Evolutionary conservation across 2,888 invertebrate genomes (phyloP).

Genomic region (Brenthis ino): DNA sequence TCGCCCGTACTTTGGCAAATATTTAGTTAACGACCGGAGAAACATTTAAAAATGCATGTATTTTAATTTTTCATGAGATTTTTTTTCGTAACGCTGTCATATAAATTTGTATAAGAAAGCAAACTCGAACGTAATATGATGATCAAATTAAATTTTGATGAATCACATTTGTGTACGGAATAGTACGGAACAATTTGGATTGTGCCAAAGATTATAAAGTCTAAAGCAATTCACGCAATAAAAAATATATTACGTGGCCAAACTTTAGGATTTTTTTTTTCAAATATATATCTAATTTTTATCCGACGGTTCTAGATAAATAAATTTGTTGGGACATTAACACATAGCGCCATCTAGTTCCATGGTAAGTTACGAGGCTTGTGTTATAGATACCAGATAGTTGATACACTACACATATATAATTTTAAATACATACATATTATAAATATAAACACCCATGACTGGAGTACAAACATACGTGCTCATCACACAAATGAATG

Average conservation of each 20-base stretch:
- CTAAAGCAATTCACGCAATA: neutral
- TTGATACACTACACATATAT: too few species aligned
- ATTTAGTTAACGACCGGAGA: slow-evolving; percentile 10
- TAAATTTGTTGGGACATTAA: too few species aligned
- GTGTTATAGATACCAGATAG: too few species aligned
- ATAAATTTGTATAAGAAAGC: neutral
- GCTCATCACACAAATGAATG: too few species aligned
- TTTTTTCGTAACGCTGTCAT: neutral
- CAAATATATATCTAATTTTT: neutral
- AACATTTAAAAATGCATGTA: slow-evolving; percentile 8
- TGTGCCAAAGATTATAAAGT: slow-evolving; percentile 9
- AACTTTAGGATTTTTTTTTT: neutral
- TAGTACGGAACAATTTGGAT: slow-evolving; percentile 5
- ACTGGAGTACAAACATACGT: too few species aligned
- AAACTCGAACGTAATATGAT: neutral
- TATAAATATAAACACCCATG: too few species aligned
- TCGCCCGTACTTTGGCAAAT: slow-evolving; percentile 17
- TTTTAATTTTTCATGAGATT: neutral
- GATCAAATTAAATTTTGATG: slow-evolving; percentile 10
- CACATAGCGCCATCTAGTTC: too few species aligned
- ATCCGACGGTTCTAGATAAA: too few species aligned
- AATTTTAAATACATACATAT: too few species aligned
- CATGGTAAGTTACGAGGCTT: too few species aligned
- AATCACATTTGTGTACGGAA: slow-evolving; percentile 11
- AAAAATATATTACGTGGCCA: neutral